Base-by-base conservation (phyloP, 2,797 vertebrate genomes). In the Allobates femoralis region DNA sequence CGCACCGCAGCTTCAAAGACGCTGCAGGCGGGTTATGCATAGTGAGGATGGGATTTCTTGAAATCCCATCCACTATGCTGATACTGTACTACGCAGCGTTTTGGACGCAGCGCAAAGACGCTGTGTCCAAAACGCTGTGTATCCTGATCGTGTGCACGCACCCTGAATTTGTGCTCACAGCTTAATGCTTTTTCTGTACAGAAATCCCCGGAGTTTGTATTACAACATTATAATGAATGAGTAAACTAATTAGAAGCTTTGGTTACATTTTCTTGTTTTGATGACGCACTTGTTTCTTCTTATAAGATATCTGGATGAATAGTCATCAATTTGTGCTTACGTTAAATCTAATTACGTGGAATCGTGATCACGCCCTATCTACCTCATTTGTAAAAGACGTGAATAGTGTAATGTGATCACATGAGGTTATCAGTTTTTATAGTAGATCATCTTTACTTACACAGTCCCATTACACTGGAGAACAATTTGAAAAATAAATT, bases 201-300 rank as follows among this genome's bases (percentile, higher is more conserved):
- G 69, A 73, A 50, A 21, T 73, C 23, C 23, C 12, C 0, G 71
- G 41, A 26, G 12, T 50, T 46, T 74, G 4, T 71, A 26, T 74
- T 50, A 14, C 23, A 74, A 50, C 71, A 26, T 50, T 74, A 50
- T 74, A 79, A 81, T 81, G 50, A 82, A 51, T 71, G 28, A 62
- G 62, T 19, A 23, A 62, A 23, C 34, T 84, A 78, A 75, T 66
- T 62, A 51, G 46, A 66, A 84, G 83, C n/a, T 53, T 50, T 56
- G 46, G 73, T 23, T 26, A 18, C 71, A 32, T 53, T 60, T 46
- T 71, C 46, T 37, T 55, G 28, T 69, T 18, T 69, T 82, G 16
- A 53, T 82, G 80, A 82, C 80, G 80, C 80, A 82, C 67, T 71
- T 23, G 46, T 55, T 69, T 51, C 26, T 53, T 55, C n/a, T 34